Conservation (phyloP, 2,797 vertebrate species). For the Paratrypauchen microcephalus region DNA sequence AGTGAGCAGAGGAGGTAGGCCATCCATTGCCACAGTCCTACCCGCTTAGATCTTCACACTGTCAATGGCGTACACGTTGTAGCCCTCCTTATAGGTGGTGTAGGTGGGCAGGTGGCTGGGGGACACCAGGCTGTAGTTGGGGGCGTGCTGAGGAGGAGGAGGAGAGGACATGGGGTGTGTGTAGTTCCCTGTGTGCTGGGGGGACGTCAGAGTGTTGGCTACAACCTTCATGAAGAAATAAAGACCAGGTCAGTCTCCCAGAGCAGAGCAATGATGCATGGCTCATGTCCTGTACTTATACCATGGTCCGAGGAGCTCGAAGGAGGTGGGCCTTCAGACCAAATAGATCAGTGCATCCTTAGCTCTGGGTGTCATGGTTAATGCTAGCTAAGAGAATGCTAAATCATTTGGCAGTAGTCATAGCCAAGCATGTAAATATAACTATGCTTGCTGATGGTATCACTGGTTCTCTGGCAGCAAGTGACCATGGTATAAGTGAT, state of each 20-base stretch:
- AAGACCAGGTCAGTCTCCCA: constrained; percentile 31
- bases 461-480: background rate
- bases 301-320: background rate
- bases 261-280: constrained; percentile 4
- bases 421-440: background rate
- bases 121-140: constrained; percentile 71
- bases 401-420: background rate
- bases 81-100: constrained; percentile 99
- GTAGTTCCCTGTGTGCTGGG: constrained; percentile 72
- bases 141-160: constrained; percentile 68
- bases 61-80: constrained; percentile 99
- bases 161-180: constrained; percentile 71
- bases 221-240: constrained; percentile 82
- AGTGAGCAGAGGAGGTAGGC: constrained; percentile 51
- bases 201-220: constrained; percentile 87
- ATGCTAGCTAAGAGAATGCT: background rate
- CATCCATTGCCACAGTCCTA: constrained; percentile 89
- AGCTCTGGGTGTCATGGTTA: background rate
- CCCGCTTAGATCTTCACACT: constrained; percentile 99
- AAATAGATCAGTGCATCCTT: background rate
- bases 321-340: background rate
- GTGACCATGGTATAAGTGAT: constrained; percentile 10
- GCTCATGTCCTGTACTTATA: constrained; percentile 35
- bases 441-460: too few species aligned
- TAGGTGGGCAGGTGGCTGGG: constrained; percentile 84